A percentile compares a stretch with the other conserved stretches of the same genome.
Conservation (phyloP, 2,797 vertebrate species). For the Onychomys torridus region DNA sequence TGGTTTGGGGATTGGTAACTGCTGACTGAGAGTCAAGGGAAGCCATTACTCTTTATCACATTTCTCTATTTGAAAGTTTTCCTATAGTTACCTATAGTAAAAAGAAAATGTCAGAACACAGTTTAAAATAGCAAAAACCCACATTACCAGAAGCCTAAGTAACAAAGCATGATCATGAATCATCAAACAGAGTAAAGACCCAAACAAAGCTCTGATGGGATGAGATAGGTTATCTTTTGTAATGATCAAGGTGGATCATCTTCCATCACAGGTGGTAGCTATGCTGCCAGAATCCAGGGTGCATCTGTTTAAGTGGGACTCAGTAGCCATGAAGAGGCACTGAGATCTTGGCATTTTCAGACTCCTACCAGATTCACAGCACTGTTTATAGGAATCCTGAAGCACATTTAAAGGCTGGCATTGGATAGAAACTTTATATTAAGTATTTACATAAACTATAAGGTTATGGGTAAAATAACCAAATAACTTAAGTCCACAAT, state of each 20-base stretch:
- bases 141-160: background rate
- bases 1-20: background rate
- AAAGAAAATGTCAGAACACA: background rate
- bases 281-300: background rate
- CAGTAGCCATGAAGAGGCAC: background rate
- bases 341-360: background rate
- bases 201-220: background rate
- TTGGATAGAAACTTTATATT: background rate
- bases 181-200: background rate
- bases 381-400: background rate
- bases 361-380: background rate
- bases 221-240: background rate
- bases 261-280: background rate
- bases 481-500: slow-evolving; percentile 44
- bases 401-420: background rate
- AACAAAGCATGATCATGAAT: background rate
- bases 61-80: slow-evolving; percentile 1
- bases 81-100: slow-evolving; percentile 17
- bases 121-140: background rate
- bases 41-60: background rate
- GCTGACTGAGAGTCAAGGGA: background rate
- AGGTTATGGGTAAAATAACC: slow-evolving; percentile 20
- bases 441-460: slow-evolving; percentile 24
- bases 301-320: background rate
- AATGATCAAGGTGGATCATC: background rate